Base-by-base conservation (phyloP, 2,888 invertebrate species). In the Sphaerophoria taeniata region DNA sequence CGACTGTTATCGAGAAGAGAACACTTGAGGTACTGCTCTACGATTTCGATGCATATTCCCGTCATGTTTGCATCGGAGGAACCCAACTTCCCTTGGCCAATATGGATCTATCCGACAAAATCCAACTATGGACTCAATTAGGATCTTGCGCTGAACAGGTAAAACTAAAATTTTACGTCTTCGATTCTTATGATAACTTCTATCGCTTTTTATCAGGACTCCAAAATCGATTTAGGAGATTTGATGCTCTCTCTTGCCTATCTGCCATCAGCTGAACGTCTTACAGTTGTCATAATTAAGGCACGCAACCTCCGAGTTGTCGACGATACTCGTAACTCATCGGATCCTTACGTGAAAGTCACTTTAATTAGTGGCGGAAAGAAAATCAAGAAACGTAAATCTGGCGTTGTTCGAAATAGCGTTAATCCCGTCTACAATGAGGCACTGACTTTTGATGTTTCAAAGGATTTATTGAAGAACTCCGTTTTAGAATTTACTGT, bases 311-410 rank as follows among this genome's bases (percentile, higher is more conserved):
- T 98, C 16, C 96, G 97, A 90, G 97, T 98, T 39, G 98, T 98
- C 95, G 98, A 98, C 90, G 97, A 98, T 89, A 97, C 97, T 47
- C 91, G 93, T 61, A 98, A 98, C 88, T 96, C 97, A 39, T 98
- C 93, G 96, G 98, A 98, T 94, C 98, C 98, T 0, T 98, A 98
- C 92, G 97, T 98, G 74, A 98, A 98, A 93, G 96, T 98, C 34
- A 96, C 97, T 88, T 93, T 98, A 75, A 94, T 98, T 88, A 96
- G 96, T 89, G 96, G 97, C 91, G 96, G 96, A 3, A 97, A 97
- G 90, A 94, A 98, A 80, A 96, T 98, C 89, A 98, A 98, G 93
- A 98, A 98, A 93, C 96, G 97, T 92, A 98, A 98, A 92, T 98
- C 98, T 0, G 96, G 96, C 0, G 97, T 98, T 0, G 96, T 97